Evolutionary conservation across 1,140 invertebrate species (phyloP).

Genomic region (Melanaphis sacchari): DNA sequence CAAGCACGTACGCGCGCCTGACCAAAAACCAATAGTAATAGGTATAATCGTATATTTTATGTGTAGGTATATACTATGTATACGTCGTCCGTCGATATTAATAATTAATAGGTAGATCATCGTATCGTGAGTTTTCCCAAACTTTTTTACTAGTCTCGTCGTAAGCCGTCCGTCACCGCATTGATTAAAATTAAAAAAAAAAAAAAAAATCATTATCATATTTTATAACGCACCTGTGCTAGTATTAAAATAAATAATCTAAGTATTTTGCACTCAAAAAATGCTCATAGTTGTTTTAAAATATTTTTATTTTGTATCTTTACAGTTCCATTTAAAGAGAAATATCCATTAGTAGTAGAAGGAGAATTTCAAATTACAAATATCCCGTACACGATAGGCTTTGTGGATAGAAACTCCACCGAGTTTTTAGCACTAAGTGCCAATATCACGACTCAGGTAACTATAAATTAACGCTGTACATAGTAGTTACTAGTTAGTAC

Average conservation of each 20-base stretch:
- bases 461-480: not conserved
- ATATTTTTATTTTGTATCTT: not conserved
- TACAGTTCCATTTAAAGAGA: conserved; percentile 28
- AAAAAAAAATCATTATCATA: not conserved
- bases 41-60: not conserved
- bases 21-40: conserved; percentile 40
- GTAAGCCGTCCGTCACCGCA: not conserved
- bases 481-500: not conserved
- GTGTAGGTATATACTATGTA: not conserved
- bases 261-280: not conserved
- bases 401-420: conserved; percentile 39
- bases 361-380: conserved; percentile 50
- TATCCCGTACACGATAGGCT: conserved; percentile 38
- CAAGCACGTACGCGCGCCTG: conserved; percentile 18
- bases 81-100: not conserved
- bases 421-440: conserved; percentile 37
- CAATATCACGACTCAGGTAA: conserved; percentile 43
- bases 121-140: not conserved
- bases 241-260: not conserved
- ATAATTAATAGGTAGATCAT: conserved; percentile 7
- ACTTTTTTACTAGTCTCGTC: not conserved
- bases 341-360: conserved; percentile 48
- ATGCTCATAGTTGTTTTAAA: not conserved
- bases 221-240: not conserved
- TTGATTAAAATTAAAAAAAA: not conserved